Percentiles rank a stretch among this genome's conserved stretches.
Conservation (phyloP, 2,113 vertebrate species). For the Plectropomus leopardus region DNA sequence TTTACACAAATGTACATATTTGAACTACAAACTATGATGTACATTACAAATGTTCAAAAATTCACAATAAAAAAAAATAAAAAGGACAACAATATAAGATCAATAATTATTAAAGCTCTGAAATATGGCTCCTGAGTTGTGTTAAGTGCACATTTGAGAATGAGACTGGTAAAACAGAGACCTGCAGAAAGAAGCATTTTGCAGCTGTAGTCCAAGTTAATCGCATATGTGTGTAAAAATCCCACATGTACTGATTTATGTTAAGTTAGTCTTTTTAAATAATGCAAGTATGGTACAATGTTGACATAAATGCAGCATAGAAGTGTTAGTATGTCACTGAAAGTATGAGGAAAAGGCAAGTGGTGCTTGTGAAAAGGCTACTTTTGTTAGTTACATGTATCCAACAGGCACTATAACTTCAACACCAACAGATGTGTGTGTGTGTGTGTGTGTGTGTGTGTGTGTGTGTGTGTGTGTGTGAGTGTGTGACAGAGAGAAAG, state of each 20-base stretch:
- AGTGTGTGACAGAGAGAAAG: too few species aligned
- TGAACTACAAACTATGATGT: background rate
- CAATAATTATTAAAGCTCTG: background rate
- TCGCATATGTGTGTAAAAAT: background rate
- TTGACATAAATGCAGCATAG: background rate
- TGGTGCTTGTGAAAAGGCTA: background rate
- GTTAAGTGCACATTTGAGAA: background rate
- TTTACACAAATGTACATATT: background rate
- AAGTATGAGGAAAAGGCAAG: background rate
- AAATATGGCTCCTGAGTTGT: background rate
- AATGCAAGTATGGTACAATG: background rate
- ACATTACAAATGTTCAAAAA: conserved; percentile 8
- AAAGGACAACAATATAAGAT: background rate
- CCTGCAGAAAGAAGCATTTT: background rate
- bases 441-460: too few species aligned
- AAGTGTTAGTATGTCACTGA: background rate
- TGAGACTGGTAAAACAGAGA: background rate
- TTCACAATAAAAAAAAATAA: background rate
- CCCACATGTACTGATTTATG: background rate
- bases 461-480: too few species aligned
- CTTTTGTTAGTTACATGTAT: background rate
- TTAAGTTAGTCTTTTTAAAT: background rate
- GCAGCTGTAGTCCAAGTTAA: background rate
- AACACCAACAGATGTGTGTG: background rate
- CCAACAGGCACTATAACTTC: background rate